Evolutionary conservation across 2,888 invertebrate genomes (phyloP), one percentile per base, ranked within the genome.

Genomic region (Acanthosoma haemorrhoidale): DNA sequence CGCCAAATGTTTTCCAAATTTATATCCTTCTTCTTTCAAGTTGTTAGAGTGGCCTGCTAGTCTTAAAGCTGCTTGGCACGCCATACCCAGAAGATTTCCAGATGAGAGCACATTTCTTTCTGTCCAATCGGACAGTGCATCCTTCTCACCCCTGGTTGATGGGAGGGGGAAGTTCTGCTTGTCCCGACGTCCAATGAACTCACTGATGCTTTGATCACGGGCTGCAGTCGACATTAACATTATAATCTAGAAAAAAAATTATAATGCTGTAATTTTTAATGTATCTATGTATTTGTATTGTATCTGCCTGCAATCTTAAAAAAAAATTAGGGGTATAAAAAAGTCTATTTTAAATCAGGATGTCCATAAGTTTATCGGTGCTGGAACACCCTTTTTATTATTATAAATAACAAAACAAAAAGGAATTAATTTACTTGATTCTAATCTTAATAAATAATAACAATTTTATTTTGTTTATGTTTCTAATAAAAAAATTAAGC

Each of bases 141-240:
- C 39, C 34, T 73, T 70, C 41, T 69, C 51, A 66, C 34, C 70
- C 38, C 25, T 64, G 29, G 71, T 70, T 0, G 88, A 87, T 0
- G 94, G 92, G 64, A 92, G 79, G 0, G 92, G 89, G 79, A 90
- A 89, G 78, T 94, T 94, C 80, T 93, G 91, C 73, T 87, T 86
- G 77, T 95, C 94, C 41, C 92, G 83, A 58, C 91, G 88, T 0
- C 91, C 91, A 16, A 93, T 83, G 77, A 94, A 96, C 82, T 96
- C 95, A 0, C 94, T 91, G 79, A 94, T 92, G n/a, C 93, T 90
- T 76, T 95, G 84, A 79, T 96, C 94, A 31, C 91, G 85, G 31
- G 96, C 89, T 0, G 94, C 92, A 64, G 90, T 90, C 8, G 94
- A 92, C 83, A 96, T 93, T 73, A 94, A 81, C 80, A 92, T 92